Base-by-base conservation (phyloP, 2,888 invertebrate species). In the Dusona sp. region DNA sequence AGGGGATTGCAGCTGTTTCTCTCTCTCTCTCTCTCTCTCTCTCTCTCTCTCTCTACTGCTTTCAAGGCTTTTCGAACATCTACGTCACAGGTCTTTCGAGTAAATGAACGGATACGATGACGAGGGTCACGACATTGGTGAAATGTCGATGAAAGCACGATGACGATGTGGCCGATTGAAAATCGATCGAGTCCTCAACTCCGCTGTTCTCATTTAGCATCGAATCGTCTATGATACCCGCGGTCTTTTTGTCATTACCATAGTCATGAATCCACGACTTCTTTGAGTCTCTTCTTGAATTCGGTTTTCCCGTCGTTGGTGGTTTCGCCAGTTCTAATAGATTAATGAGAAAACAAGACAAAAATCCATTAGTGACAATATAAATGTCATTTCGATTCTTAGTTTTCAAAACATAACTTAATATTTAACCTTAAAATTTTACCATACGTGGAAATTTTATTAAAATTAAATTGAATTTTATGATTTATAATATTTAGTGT, bases 161-260 rank as follows among this genome's bases (percentile, higher is more conserved):
- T 65, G 91, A 91, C 74, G 93, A 91, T 51, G 90, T 91, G 54
- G 92, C 91, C 78, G 92, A 92, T 88, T 91, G 90, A 84, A 92
- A 92, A 90, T 92, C 91, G 81, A 91, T 90, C 88, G 90, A 90
- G 48, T 92, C 92, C 61, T 91, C 91, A 75, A 89, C 91, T 67
- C 88, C 89, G 29, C 91, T 91, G 78, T 88, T 88, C n/a, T 91
- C 91, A 81, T 92, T 92, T 77, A 89, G 70, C 85, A 90, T 90
- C 81, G 92, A 89, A 77, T 92, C 92, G 87, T 93, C 93, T 87
- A 91, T 92, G 90, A 92, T 93, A 29, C 92, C 93, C 2, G 91
- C 91, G 1, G 90, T 89, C 78, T 92, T 92, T 81, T 92, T 93
- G 51, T 92, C 92, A 83, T 92, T 89, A 19, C 87, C 89, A 74